Conservation (phyloP, 1,140 invertebrate genomes). For the Drosophila arawakana region DNA sequence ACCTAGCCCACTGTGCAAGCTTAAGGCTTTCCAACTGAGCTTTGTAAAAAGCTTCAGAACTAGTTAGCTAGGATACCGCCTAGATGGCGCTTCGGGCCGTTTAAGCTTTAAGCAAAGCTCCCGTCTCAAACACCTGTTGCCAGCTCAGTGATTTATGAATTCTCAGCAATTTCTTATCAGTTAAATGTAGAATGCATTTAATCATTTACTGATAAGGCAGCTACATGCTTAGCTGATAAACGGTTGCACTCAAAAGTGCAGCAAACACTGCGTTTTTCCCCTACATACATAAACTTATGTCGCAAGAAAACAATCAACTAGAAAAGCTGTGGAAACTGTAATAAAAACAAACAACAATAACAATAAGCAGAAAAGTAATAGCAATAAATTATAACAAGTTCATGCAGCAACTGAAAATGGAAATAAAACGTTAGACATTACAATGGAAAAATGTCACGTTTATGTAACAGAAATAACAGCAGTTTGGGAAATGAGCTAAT, state of each 20-base stretch:
- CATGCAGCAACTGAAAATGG: conserved; percentile 7
- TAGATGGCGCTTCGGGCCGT: conserved; percentile 51
- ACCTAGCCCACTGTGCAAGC: not conserved
- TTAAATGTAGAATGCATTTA: not conserved
- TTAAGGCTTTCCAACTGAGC: conserved; percentile 20
- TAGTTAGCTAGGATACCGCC: conserved; percentile 38
- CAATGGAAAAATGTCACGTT: conserved; percentile 67
- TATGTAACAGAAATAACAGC: conserved; percentile 38
- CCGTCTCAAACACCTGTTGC: conserved; percentile 55
- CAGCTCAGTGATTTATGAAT: not conserved
- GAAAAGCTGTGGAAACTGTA: conserved; percentile 46
- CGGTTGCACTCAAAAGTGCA: not conserved
- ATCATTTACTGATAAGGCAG: conserved; percentile 25
- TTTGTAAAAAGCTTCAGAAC: conserved; percentile 45
- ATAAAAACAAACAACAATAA: conserved; percentile 10
- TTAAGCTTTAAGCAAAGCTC: conserved; percentile 59
- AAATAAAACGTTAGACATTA: conserved; percentile 44
- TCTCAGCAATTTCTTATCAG: conserved; percentile 21
- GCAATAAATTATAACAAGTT: conserved; percentile 26
- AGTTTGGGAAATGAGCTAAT: conserved; percentile 41
- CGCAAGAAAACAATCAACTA: conserved; percentile 35
- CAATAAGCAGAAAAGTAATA: conserved; percentile 10
- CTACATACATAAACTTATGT: conserved; percentile 3
- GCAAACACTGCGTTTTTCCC: not conserved
- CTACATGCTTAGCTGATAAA: conserved; percentile 23